Evolutionary conservation across 2,797 vertebrate species (phyloP).

Genomic region (Kryptolebias ocellatus): DNA sequence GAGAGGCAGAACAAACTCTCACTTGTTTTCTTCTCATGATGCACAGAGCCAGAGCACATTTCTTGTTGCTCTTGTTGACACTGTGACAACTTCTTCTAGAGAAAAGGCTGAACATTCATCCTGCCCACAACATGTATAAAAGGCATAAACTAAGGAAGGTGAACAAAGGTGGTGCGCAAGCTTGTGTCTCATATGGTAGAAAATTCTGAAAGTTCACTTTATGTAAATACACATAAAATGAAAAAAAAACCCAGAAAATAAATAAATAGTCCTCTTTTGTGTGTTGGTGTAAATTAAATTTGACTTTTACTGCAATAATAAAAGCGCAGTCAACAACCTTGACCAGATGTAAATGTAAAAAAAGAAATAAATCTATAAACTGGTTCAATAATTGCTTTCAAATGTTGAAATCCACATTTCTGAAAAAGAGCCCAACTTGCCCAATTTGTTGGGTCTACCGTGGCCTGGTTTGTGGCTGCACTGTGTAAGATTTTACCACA

Average conservation of each 20-base stretch:
- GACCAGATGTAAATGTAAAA: neutral
- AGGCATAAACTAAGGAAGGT: slow-evolving; percentile 6
- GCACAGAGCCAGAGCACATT: slow-evolving; percentile 5
- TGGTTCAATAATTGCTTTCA: slow-evolving; percentile 10
- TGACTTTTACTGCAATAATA: too few species aligned
- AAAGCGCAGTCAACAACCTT: too few species aligned
- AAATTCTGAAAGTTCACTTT: slow-evolving; percentile 3
- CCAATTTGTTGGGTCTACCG: neutral
- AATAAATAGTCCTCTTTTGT: too few species aligned
- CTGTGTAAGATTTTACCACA: slow-evolving; percentile 34
- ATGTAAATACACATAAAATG: too few species aligned
- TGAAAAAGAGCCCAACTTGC: neutral
- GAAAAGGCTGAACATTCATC: slow-evolving; percentile 12
- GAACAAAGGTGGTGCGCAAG: slow-evolving; percentile 11
- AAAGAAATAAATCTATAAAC: neutral
- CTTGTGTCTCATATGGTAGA: slow-evolving; percentile 1
- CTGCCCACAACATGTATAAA: slow-evolving; percentile 5
- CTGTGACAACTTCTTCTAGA: slow-evolving; percentile 18
- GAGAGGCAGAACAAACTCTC: neutral
- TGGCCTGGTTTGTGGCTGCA: slow-evolving; percentile 34
- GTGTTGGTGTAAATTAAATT: too few species aligned
- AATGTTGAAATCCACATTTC: slow-evolving; percentile 7
- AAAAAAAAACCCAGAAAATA: too few species aligned
- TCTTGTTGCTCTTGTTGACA: slow-evolving; percentile 35
- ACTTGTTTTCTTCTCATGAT: slow-evolving; percentile 41